phyloP scores from a whole-genome alignment of 53 echinoderm and acorn worm genomes.

The Paelopatides confundens region DNA sequence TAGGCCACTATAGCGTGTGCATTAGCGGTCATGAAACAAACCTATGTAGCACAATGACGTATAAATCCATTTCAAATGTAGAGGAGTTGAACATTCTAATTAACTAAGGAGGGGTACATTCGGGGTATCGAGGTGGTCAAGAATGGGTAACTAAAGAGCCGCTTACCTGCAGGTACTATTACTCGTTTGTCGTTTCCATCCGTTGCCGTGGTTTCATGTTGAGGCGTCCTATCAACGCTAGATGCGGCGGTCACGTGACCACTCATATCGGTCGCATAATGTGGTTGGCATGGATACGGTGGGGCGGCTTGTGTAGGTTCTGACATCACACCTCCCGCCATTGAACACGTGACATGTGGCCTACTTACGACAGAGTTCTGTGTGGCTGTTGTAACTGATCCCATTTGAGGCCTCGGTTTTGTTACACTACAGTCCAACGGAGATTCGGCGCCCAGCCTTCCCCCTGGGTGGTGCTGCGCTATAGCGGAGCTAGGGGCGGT shows the following conservation, averaged over 20 bases:
- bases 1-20: too few species aligned
- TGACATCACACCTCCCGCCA: slow-evolving; percentile 58
- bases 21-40: too few species aligned
- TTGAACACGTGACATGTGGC: slow-evolving; percentile 42
- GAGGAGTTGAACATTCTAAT: too few species aligned
- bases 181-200: slow-evolving; percentile 47
- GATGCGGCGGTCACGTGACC: slow-evolving; percentile 4
- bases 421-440: slow-evolving; percentile 50
- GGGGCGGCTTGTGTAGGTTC: slow-evolving; percentile 88
- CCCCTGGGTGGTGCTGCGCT: slow-evolving; percentile 31
- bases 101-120: too few species aligned
- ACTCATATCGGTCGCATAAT: slow-evolving; percentile 30
- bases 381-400: slow-evolving; percentile 8
- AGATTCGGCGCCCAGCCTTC: slow-evolving; percentile 37
- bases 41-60: too few species aligned
- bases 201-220: background rate
- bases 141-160: background rate
- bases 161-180: slow-evolving; percentile 48
- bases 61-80: too few species aligned
- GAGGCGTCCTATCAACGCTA: background rate
- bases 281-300: slow-evolving; percentile 87
- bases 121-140: too few species aligned
- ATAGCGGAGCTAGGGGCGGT: slow-evolving; percentile 34
- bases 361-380: slow-evolving; percentile 22
- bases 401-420: slow-evolving; percentile 31